Evolutionary conservation across 2,888 invertebrate genomes (phyloP).

Genomic region (Agapetus fuscipes): DNA sequence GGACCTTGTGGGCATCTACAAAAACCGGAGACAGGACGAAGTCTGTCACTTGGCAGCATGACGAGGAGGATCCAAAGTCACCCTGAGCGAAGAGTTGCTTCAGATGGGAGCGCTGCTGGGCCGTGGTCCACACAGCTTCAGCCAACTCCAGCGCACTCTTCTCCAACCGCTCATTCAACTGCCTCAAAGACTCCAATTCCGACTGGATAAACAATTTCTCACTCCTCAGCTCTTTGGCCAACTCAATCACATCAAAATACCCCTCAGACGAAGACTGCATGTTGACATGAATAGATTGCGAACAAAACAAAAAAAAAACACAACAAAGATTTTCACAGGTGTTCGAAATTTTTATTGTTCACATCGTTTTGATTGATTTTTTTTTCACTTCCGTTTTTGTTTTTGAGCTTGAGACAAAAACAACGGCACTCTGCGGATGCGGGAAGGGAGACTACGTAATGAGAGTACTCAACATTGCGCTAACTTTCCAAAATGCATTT

Average conservation of each 20-base stretch:
- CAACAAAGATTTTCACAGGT: no score
- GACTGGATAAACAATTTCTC: slow-evolving; percentile 82
- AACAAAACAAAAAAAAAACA: no score
- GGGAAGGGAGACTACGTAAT: background rate
- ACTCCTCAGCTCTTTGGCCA: slow-evolving; percentile 58
- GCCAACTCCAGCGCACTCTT: slow-evolving; percentile 45
- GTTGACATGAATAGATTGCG: background rate
- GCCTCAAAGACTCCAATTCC: slow-evolving; percentile 72
- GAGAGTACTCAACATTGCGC: background rate
- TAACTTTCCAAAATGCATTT: slow-evolving; percentile 2
- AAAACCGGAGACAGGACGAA: slow-evolving; percentile 45
- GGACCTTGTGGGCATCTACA: slow-evolving; percentile 70
- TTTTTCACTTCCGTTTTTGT: no score
- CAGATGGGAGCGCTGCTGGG: slow-evolving; percentile 75
- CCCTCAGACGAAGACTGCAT: slow-evolving; percentile 24
- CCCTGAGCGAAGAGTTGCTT: slow-evolving; percentile 65
- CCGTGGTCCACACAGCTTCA: slow-evolving; percentile 78
- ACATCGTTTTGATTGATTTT: no score
- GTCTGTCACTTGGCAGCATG: slow-evolving; percentile 56
- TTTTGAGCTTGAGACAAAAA: background rate
- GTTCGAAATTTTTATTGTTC: no score
- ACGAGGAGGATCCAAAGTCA: slow-evolving; percentile 64
- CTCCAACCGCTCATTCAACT: slow-evolving; percentile 63
- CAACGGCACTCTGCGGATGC: background rate
- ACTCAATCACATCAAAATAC: slow-evolving; percentile 42